Evolutionary conservation across 2,113 vertebrate genomes (phyloP), one percentile per base, ranked within the genome.

Genomic region (Corythornis vintsioides): DNA sequence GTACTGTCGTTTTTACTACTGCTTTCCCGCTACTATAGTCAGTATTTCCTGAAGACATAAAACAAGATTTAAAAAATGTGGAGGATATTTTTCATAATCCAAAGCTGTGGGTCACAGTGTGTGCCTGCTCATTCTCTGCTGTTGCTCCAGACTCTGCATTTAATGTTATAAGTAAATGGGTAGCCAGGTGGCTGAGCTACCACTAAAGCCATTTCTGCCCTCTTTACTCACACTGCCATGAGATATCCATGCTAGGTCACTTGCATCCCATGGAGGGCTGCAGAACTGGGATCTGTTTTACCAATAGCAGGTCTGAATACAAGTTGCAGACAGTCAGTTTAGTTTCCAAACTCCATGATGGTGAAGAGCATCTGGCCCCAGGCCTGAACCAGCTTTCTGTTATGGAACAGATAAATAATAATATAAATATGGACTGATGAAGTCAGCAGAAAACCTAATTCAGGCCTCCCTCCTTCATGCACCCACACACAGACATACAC

Each of bases 401-500:
- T 88, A 20, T 17, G 52, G 82, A 80, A 77, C 42, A 66, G 38
- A 38, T 38, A 38, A 38, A 38, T 38, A 38, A 38, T 38, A 38
- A 38, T 38, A 38, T 38, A 38, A 38, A 38, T 38, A 38, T 38
- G 38, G 38, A 38, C 67, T 33, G 45, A 73, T 67, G 56, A 86
- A 90, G 75, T 80, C 82, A 89, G 73, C 43, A 94, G 56, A 94
- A 95, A 91, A 83, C 20, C 52, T 67, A 52, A 60, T 64, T 83
- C 79, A 80, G 65, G n/a, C 15, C 40, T 29, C 45, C 15, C 47
- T 59, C 61, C 79, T 64, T 56, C 8, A 2, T 47, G 48, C 47
- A 29, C 72, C 43, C 82, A 28, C 82, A 21, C 28, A 53, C 15
- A 13, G 11, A 43, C 13, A 43, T 22, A 31, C 26, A 60, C 25